A percentile compares a stretch with the other conserved stretches of the same genome.
Evolutionary conservation across 2,888 invertebrate species (phyloP).

Genomic region (Mesochorus sp.): DNA sequence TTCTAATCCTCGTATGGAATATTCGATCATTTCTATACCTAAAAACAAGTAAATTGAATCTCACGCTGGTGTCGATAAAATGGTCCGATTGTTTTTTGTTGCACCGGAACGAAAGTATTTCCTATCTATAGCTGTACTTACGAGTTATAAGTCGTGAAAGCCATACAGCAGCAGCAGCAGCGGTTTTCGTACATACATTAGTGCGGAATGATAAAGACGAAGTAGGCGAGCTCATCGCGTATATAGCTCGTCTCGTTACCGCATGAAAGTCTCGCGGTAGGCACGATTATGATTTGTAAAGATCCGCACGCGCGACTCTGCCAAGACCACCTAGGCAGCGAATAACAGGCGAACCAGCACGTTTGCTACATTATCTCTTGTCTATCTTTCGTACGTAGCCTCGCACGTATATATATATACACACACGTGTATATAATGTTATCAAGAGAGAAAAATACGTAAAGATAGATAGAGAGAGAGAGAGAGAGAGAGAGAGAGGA

Average conservation of each 20-base stretch:
- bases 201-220: constrained; percentile 8
- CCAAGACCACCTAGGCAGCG: constrained; percentile 74
- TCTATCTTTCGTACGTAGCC: constrained; percentile 14
- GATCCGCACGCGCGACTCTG: constrained; percentile 60
- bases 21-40: no score
- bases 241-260: constrained; percentile 72
- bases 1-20: no score
- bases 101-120: no score
- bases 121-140: no score
- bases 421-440: neutral
- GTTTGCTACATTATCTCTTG: constrained; percentile 49
- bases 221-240: neutral
- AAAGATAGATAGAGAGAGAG: no score
- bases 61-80: no score
- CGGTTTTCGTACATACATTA: neutral
- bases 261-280: constrained; percentile 69
- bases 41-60: no score
- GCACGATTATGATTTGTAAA: constrained; percentile 80
- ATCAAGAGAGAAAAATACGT: no score
- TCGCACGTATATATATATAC: neutral
- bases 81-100: no score
- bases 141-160: constrained; percentile 10
- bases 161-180: neutral
- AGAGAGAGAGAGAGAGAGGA: no score
- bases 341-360: constrained; percentile 44